Base-by-base conservation (phyloP, 2,113 vertebrate species). In the Dipodomys ordii region DNA sequence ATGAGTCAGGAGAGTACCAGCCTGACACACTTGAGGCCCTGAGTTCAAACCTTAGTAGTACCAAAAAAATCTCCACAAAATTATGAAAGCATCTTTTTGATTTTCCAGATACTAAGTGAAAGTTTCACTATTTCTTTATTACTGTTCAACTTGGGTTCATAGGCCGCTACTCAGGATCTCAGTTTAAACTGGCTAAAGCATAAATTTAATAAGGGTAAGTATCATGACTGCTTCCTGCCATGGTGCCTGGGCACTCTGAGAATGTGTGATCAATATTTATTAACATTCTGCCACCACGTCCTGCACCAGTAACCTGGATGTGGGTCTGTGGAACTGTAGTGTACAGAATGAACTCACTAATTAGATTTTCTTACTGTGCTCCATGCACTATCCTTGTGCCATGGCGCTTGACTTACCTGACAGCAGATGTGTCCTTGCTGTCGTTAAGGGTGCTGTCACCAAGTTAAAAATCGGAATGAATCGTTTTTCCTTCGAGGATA, bases 231-330 rank as follows among this genome's bases (percentile, higher is more conserved):
- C 79, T 84, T 95, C 25, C 89, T 18, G 27, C 83, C 53, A 1
- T 22, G 30, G 68, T 81, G 73, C 82, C 85, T 1, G 35, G 76
- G 84, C 85, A 76, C 71, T 28, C 30, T 64, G 83, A 78, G 90
- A 79, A 72, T 4, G 60, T 92, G 74, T 67, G 71, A 81, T 92
- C 91, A 32, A 57, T 92, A 89, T 77, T 96, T 83, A 78, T 83
- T 94, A 95, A 77, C 83, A 87, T 91, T 73, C 80, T 81, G 93
- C 94, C 93, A 57, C 83, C 28, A 1, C 8, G 8, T 85, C 86
- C 16, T 72, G 83, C 68, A 60, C 84, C 68, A 18, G 83, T 49
- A 87, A 76, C 90, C 90, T 46, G 83, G 90, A 78, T 88, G 82
- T 87, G 2, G 0, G 69, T 69, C 87, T 73, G 84, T 2, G 84